Evolutionary conservation across 1,140 invertebrate genomes (phyloP).

Genomic region (Brachionus manjavacas): DNA sequence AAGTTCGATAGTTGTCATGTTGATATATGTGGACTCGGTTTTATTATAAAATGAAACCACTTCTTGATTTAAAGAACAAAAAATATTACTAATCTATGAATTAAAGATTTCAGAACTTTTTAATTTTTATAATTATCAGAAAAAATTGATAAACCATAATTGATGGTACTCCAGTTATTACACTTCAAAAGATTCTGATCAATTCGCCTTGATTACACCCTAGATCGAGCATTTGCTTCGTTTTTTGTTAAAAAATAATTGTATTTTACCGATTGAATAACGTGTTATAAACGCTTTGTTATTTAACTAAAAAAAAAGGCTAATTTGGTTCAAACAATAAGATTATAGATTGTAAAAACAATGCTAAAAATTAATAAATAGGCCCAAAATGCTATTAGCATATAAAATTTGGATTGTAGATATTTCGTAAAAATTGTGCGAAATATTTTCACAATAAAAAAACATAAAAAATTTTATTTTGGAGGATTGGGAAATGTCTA

Average conservation of each 20-base stretch:
- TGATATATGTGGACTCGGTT: no score
- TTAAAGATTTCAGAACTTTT: no score
- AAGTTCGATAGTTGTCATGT: no score
- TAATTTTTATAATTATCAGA: no score
- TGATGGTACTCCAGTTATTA: no score
- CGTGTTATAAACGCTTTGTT: background rate
- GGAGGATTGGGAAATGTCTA: background rate
- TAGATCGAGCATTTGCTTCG: background rate
- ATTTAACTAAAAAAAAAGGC: background rate
- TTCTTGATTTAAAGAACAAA: no score
- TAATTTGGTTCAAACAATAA: background rate
- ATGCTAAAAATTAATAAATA: background rate
- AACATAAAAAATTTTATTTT: background rate
- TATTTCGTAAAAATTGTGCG: background rate
- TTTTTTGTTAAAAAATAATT: background rate
- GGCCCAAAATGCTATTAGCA: background rate
- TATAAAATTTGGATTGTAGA: background rate
- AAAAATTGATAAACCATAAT: no score
- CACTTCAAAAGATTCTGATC: no score
- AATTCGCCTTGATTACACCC: no score
- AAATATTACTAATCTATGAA: no score
- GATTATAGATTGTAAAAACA: background rate
- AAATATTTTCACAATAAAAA: background rate
- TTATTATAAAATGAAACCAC: no score
- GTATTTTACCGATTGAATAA: background rate